Evolutionary conservation across 2,888 invertebrate species (phyloP).

Genomic region (Agrochola litura): DNA sequence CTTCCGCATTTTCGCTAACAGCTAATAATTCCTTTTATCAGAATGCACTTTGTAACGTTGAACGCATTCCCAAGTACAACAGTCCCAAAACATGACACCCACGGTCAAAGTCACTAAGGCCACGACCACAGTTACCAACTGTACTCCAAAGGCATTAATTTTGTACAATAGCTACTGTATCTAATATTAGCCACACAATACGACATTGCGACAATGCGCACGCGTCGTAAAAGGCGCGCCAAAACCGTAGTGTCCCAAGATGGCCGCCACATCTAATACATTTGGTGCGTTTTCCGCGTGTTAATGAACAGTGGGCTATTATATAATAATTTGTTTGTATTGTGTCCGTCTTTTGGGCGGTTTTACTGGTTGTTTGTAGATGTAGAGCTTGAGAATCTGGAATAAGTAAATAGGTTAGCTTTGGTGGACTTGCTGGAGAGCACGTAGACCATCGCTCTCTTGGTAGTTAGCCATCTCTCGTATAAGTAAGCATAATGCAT

Average conservation of each 20-base stretch:
- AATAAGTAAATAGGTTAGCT: slow-evolving; percentile 6
- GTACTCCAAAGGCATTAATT: slow-evolving; percentile 62
- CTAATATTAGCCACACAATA: slow-evolving; percentile 80
- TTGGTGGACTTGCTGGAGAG: slow-evolving; percentile 22
- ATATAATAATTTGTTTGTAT: slow-evolving; percentile 61
- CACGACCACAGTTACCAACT: slow-evolving; percentile 59
- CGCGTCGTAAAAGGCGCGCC: slow-evolving; percentile 58
- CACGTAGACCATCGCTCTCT: slow-evolving; percentile 29
- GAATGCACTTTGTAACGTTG: neutral
- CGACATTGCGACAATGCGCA: slow-evolving; percentile 71
- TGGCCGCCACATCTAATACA: slow-evolving; percentile 71
- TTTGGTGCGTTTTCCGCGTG: slow-evolving; percentile 64
- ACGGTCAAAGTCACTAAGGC: slow-evolving; percentile 52
- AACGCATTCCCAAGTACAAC: neutral
- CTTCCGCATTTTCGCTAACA: neutral
- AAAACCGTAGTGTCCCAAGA: slow-evolving; percentile 67
- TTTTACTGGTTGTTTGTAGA: slow-evolving; percentile 49
- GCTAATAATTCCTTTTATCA: neutral
- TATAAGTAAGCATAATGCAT: neutral
- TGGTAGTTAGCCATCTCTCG: neutral
- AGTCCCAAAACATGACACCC: slow-evolving; percentile 14
- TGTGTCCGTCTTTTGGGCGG: slow-evolving; percentile 53
- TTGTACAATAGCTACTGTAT: slow-evolving; percentile 63
- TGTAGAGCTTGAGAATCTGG: slow-evolving; percentile 20
- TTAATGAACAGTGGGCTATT: slow-evolving; percentile 60